Percentiles rank a stretch among this genome's conserved stretches.
Conservation (phyloP, 2,797 vertebrate species). For the Lutjanus campechanus region DNA sequence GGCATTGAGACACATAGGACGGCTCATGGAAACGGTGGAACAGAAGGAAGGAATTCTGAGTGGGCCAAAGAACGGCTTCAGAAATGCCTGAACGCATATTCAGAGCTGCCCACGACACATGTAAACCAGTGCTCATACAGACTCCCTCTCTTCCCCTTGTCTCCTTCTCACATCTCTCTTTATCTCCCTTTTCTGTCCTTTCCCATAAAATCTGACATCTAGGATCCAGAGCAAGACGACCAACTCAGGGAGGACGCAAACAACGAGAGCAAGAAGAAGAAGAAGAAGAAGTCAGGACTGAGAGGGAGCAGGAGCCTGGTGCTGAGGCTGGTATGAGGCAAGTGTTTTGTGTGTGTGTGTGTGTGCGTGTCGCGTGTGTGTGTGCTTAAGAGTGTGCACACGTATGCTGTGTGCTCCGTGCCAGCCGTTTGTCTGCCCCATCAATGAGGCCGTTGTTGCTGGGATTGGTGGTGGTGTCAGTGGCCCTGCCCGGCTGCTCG, state of each 20-base stretch:
- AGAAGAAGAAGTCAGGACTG: slow-evolving; percentile 48
- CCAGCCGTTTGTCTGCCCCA: slow-evolving; percentile 73
- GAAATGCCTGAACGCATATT: slow-evolving; percentile 85
- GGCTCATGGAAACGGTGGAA: slow-evolving; percentile 31
- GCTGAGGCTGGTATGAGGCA: slow-evolving; percentile 88
- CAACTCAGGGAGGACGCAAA: slow-evolving; percentile 55
- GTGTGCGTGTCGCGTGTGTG: slow-evolving; percentile 49
- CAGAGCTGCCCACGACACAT: slow-evolving; percentile 81
- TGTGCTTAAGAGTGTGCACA: slow-evolving; percentile 59
- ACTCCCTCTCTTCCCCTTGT: slow-evolving; percentile 70
- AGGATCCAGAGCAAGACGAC: slow-evolving; percentile 44
- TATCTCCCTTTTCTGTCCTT: slow-evolving; percentile 40
- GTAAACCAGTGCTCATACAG: slow-evolving; percentile 73
- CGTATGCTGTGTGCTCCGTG: slow-evolving; percentile 71
- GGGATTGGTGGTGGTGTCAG: slow-evolving; percentile 67
- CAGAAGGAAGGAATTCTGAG: slow-evolving; percentile 81
- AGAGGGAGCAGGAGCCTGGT: slow-evolving; percentile 79
- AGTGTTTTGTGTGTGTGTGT: slow-evolving; percentile 77
- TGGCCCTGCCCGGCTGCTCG: slow-evolving; percentile 56
- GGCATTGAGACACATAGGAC: slow-evolving; percentile 17
- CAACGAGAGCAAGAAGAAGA: slow-evolving; percentile 25
- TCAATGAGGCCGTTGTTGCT: slow-evolving; percentile 79
- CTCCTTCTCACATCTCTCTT: slow-evolving; percentile 55
- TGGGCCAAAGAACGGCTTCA: slow-evolving; percentile 79
- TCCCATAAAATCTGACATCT: slow-evolving; percentile 55